Evolutionary conservation across 2,888 invertebrate genomes (phyloP).

Genomic region (Oxycera nigricornis): DNA sequence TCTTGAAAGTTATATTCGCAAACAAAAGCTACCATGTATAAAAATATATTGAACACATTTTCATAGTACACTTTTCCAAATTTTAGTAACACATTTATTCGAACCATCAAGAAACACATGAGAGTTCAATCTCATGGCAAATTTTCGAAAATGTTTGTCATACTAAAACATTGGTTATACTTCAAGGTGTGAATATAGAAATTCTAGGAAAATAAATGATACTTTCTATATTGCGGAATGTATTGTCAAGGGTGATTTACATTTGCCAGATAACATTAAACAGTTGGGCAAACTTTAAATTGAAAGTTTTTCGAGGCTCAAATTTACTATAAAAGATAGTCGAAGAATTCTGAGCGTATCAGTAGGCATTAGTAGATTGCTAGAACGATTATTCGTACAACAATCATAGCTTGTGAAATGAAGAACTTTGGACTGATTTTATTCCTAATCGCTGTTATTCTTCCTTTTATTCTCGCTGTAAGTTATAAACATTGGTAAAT

Average conservation of each 20-base stretch:
- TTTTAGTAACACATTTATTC: too few relatives aligned
- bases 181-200: not conserved
- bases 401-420: not conserved
- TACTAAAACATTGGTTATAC: too few relatives aligned
- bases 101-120: too few relatives aligned
- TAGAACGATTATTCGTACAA: not conserved
- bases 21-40: too few relatives aligned
- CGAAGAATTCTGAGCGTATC: not conserved
- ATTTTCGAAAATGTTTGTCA: too few relatives aligned
- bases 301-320: not conserved
- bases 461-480: not conserved
- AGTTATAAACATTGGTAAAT: too few relatives aligned
- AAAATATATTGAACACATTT: too few relatives aligned
- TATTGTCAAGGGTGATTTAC: not conserved
- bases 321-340: conserved; percentile 1
- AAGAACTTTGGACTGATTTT: not conserved
- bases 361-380: not conserved
- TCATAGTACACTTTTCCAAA: too few relatives aligned
- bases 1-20: too few relatives aligned
- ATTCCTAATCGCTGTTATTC: not conserved
- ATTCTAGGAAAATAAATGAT: not conserved
- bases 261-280: not conserved
- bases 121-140: too few relatives aligned
- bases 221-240: not conserved
- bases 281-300: not conserved